Conservation (phyloP, 1,140 invertebrate species). For the Pseudomyrmex gracilis region DNA sequence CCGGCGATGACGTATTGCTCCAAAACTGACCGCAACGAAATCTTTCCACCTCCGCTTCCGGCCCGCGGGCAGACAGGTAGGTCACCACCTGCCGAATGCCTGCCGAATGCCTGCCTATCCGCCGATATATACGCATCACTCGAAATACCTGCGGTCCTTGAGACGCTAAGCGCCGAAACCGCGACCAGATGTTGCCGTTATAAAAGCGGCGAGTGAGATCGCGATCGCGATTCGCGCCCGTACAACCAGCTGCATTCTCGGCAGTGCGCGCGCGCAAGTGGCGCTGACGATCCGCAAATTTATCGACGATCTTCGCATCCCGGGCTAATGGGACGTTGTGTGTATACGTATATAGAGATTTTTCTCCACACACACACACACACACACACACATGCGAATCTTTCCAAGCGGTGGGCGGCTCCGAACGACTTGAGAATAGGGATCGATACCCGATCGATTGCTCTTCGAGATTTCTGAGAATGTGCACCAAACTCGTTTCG, state of each 20-base stretch:
- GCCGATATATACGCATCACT: slow-evolving; percentile 40
- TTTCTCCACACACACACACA: no score
- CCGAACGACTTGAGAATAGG: slow-evolving; percentile 29
- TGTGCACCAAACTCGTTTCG: slow-evolving; percentile 4
- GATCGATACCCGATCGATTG: slow-evolving; percentile 32
- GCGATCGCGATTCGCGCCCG: slow-evolving; percentile 69
- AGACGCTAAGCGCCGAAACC: slow-evolving; percentile 71
- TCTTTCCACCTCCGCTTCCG: slow-evolving; percentile 73
- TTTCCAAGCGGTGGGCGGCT: slow-evolving; percentile 54
- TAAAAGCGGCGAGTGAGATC: slow-evolving; percentile 63
- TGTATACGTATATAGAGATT: slow-evolving; percentile 16
- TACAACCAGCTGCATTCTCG: slow-evolving; percentile 65
- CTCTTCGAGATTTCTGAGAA: slow-evolving; percentile 46
- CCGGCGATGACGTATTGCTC: slow-evolving; percentile 56
- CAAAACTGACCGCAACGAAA: slow-evolving; percentile 30
- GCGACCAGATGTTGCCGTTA: slow-evolving; percentile 71
- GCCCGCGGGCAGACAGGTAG: slow-evolving; percentile 61
- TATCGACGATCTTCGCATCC: slow-evolving; percentile 67
- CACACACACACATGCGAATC: not conserved
- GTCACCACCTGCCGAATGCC: slow-evolving; percentile 71
- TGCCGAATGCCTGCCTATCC: slow-evolving; percentile 32
- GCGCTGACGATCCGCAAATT: slow-evolving; percentile 39
- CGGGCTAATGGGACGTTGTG: slow-evolving; percentile 68
- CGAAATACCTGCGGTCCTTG: slow-evolving; percentile 66
- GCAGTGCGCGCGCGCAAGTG: not conserved